These are phyloP conservation scores for Pteropus rufus DNA, from an alignment of 2,797 vertebrate species.

Conservation along the genomic window DNA sequence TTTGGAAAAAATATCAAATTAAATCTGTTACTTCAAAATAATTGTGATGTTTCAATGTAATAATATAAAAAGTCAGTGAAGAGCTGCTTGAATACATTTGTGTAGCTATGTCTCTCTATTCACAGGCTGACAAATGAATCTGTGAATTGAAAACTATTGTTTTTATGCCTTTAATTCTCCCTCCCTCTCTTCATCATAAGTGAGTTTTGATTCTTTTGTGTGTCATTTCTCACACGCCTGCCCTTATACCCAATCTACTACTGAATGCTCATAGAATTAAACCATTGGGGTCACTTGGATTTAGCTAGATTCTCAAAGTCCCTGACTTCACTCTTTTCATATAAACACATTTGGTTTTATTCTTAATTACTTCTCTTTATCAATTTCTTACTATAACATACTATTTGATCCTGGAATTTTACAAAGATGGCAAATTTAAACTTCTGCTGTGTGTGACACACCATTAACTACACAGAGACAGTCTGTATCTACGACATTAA, in stretches of 20 bases:
- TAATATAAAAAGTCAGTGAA: not conserved
- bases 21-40: not conserved
- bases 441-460: not conserved
- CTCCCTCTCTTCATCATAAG: not conserved
- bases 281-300: not conserved
- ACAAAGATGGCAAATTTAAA: conserved; percentile 39
- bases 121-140: not conserved
- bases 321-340: not conserved
- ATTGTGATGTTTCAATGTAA: not conserved
- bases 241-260: not conserved
- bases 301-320: not conserved
- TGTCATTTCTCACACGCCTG: not conserved
- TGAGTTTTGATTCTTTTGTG: not conserved
- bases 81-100: not conserved
- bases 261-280: not conserved
- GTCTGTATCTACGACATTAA: conserved; percentile 45
- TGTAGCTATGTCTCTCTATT: not conserved
- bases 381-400: not conserved
- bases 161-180: not conserved
- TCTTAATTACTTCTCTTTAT: conserved; percentile 35
- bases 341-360: not conserved
- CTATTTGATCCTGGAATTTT: conserved; percentile 66
- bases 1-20: not conserved
- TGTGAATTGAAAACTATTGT: not conserved
- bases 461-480: conserved; percentile 32